Percentiles rank a stretch among this genome's conserved stretches.
These are phyloP conservation scores for Upupa epops DNA, from an alignment of 2,113 vertebrate genomes.

Conservation along the genomic window DNA sequence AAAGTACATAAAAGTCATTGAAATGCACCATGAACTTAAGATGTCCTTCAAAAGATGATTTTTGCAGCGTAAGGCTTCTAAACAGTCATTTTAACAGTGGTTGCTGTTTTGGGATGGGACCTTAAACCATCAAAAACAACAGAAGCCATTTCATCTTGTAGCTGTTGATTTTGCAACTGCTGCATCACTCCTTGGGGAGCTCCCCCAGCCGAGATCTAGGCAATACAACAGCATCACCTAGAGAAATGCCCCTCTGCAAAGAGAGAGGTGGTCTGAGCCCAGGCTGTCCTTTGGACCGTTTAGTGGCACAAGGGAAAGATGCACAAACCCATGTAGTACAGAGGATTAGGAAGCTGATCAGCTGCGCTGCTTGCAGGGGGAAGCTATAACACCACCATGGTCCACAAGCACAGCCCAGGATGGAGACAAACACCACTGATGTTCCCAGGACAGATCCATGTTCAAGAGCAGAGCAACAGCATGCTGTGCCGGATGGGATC, in stretches of 20 bases:
- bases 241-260: not conserved
- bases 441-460: not conserved
- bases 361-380: not conserved
- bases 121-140: not conserved
- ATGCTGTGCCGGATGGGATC: not conserved
- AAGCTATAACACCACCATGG: not conserved
- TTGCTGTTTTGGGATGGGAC: not conserved
- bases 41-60: not conserved
- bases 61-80: not conserved
- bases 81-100: too few relatives aligned
- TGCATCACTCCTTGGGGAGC: not conserved
- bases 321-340: fast-evolving
- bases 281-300: not conserved
- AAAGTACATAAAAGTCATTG: not conserved
- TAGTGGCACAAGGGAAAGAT: not conserved
- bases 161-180: not conserved
- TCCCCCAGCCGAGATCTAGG: not conserved
- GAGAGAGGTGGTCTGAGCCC: not conserved
- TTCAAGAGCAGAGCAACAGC: not conserved
- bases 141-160: fast-evolving
- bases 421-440: fast-evolving
- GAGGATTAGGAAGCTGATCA: not conserved
- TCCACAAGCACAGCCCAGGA: not conserved
- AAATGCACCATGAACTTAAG: not conserved
- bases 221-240: not conserved